Conservation (phyloP, 2,888 invertebrate species). For the Anaspis maculata region DNA sequence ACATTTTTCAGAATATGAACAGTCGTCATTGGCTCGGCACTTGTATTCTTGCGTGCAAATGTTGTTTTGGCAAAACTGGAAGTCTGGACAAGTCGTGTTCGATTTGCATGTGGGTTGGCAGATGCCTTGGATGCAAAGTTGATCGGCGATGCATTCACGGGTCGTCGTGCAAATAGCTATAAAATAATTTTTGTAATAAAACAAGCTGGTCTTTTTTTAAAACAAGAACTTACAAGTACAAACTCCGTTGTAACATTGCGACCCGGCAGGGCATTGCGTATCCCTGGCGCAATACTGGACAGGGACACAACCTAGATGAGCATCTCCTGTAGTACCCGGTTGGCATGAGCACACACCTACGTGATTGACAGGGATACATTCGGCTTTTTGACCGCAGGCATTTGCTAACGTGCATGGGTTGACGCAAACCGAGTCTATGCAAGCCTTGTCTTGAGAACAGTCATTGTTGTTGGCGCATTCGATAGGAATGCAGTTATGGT, state of each 20-base stretch:
- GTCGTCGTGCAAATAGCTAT: slow-evolving; percentile 70
- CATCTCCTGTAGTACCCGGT: slow-evolving; percentile 78
- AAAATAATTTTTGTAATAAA: too few species aligned
- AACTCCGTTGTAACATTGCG: slow-evolving; percentile 74
- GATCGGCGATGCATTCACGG: slow-evolving; percentile 77
- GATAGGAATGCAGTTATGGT: slow-evolving; percentile 59
- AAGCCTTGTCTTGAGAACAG: slow-evolving; percentile 62
- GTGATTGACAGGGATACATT: slow-evolving; percentile 69
- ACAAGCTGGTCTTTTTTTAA: too few species aligned
- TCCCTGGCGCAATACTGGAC: slow-evolving; percentile 77
- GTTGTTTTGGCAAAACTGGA: slow-evolving; percentile 74
- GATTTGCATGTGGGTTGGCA: slow-evolving; percentile 76
- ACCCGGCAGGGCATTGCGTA: slow-evolving; percentile 73
- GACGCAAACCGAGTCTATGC: slow-evolving; percentile 70
- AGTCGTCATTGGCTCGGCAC: slow-evolving; percentile 66
- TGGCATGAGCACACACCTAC: slow-evolving; percentile 76
- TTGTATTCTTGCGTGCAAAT: slow-evolving; percentile 77
- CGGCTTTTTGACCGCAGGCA: slow-evolving; percentile 74
- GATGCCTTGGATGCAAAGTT: slow-evolving; percentile 77
- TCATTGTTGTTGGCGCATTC: slow-evolving; percentile 75
- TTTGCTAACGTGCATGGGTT: slow-evolving; percentile 75
- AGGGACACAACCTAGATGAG: slow-evolving; percentile 74
- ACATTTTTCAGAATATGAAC: slow-evolving; percentile 66
- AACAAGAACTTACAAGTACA: too few species aligned
- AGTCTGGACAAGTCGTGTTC: slow-evolving; percentile 75